Conservation (phyloP, 2,113 vertebrate species). For the Drymodes brunneopygia region DNA sequence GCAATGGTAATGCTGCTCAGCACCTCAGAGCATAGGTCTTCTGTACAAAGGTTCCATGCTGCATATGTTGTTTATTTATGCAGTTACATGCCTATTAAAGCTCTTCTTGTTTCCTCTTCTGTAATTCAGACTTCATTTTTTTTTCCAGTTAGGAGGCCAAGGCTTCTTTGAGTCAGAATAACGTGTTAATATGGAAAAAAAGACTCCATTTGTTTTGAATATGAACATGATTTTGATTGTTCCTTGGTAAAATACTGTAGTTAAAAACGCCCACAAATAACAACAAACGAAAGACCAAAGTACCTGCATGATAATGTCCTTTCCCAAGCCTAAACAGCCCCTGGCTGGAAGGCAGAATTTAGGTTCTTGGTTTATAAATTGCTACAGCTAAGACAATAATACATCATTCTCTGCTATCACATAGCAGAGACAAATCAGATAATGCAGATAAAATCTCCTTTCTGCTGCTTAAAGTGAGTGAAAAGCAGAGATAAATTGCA, state of each 20-base stretch:
- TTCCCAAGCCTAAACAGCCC: background rate
- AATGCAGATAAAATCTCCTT: slow-evolving; percentile 15
- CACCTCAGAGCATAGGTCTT: background rate
- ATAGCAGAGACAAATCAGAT: slow-evolving; percentile 13
- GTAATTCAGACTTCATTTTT: background rate
- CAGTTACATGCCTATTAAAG: background rate
- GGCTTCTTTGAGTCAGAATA: background rate
- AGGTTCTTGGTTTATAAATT: slow-evolving; percentile 12
- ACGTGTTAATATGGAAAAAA: background rate
- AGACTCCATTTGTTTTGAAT: background rate
- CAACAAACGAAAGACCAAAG: background rate
- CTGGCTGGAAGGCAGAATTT: background rate
- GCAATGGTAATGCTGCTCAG: background rate
- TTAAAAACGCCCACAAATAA: background rate
- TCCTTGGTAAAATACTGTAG: background rate
- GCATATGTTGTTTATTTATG: background rate
- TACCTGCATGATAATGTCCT: background rate
- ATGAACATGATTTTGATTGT: background rate
- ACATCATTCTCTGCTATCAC: background rate
- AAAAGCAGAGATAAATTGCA: slow-evolving; percentile 7
- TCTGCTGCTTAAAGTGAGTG: background rate
- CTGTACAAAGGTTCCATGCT: background rate
- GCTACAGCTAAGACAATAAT: background rate
- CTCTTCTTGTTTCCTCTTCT: background rate
- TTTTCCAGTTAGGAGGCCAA: background rate